Percentiles rank a stretch among this genome's conserved stretches.
These are phyloP conservation scores for Athrips mouffetella DNA, from an alignment of 2,888 invertebrate genomes.

Conservation along the genomic window DNA sequence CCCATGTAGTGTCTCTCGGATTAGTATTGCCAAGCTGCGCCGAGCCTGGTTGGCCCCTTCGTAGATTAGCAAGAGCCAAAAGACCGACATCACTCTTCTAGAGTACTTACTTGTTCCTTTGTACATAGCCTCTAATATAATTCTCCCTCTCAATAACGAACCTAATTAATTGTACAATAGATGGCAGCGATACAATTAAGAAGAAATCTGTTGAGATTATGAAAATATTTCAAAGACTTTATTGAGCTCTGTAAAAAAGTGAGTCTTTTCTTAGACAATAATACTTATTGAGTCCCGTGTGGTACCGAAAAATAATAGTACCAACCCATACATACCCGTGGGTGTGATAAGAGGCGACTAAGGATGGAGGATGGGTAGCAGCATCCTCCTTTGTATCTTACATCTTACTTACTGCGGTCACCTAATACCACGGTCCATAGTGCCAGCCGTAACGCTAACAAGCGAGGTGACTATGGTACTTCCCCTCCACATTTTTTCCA, in stretches of 20 bases:
- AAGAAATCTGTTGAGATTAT: neutral
- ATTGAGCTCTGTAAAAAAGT: slow-evolving; percentile 1
- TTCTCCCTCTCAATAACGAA: slow-evolving; percentile 7
- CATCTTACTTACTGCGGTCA: too few relatives aligned
- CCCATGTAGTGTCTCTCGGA: slow-evolving; percentile 57
- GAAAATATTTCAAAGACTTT: neutral
- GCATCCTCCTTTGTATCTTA: too few relatives aligned
- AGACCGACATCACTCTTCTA: slow-evolving; percentile 14
- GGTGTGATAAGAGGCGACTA: too few relatives aligned
- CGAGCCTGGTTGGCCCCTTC: slow-evolving; percentile 37
- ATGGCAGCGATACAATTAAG: neutral
- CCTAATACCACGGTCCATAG: too few relatives aligned
- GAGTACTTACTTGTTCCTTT: neutral
- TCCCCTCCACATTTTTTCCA: too few relatives aligned
- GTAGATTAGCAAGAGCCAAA: slow-evolving; percentile 27
- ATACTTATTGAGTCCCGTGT: too few relatives aligned
- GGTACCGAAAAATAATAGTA: too few relatives aligned
- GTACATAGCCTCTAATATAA: slow-evolving; percentile 4
- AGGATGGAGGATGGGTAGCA: too few relatives aligned
- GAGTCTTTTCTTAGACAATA: neutral
- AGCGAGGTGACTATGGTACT: too few relatives aligned
- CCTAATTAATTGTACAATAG: slow-evolving; percentile 5
- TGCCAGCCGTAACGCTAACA: too few relatives aligned
- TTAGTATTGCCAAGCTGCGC: slow-evolving; percentile 40
- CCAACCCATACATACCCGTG: too few relatives aligned